Evolutionary conservation across 35 echinoderm and acorn worm species (phyloP), one percentile per base, ranked within the genome.

Genomic region (Heliocidaris erythrogramma): DNA sequence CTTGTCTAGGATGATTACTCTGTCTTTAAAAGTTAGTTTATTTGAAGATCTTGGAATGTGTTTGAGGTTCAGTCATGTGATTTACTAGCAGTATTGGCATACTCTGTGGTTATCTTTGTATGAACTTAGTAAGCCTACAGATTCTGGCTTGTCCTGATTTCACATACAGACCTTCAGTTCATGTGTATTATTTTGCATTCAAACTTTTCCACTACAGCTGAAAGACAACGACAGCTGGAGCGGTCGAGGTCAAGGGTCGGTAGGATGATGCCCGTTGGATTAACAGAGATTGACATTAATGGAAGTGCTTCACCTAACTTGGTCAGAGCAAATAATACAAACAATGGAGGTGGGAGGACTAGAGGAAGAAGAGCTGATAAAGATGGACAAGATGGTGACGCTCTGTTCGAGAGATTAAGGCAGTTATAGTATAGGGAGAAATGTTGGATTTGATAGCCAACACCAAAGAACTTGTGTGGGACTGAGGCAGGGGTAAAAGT

Each of bases 181-280:
- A 78, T 78, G 27, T n/a, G 27, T 78, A 24, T 27, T 78, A 78
- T 78, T 71, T 78, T n/a, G 8, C 27, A 27, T n/a, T 78, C 5
- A 42, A 42, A 42, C 5, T 78, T n/a, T 27, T 5, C 60, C 48
- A 94, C 32, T 84, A 27, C 93, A 96, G 95, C 93, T 47, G 93
- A 96, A 13, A 89, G 95, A 48, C 93, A 94, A 48, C 94, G 91
- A 71, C 47, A 94, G 60, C 95, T 97, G 49, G 97, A 97, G 52
- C 87, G 97, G 31, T 96, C 97, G 35, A 94, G 97, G 85, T 97
- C 97, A 65, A 85, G 97, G 90, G 95, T 97, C 31, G 97, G 97
- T 13, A 94, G 50, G 18, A 95, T 88, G 50, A 60, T 88, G 93
- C 93, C 95, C 9, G 49, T 86, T 32, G 24, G 56, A 59, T 49